Base-by-base conservation (phyloP, 2,113 vertebrate species). In the Gallinago undulata region DNA sequence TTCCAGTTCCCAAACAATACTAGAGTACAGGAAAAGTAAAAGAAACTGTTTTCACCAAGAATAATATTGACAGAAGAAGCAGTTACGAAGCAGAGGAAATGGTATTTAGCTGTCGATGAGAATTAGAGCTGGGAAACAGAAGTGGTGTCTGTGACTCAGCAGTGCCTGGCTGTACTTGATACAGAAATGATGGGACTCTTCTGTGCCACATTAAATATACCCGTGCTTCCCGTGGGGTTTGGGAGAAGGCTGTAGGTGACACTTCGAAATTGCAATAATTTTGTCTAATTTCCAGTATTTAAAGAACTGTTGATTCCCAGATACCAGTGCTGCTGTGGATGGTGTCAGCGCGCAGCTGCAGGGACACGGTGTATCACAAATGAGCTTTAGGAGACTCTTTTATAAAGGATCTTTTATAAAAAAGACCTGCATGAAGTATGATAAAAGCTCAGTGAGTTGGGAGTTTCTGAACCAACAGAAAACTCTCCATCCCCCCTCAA, bases 31-130 rank as follows among this genome's bases (percentile, higher is more conserved):
- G 48, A 45, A 7, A 41, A 69, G 22, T 2, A 3, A 3, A 2
- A 18, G 48, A 28, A 67, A 1, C 0, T 8, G 5, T 68, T 51
- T 35, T 33, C 37, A 68, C 33, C 5, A 25, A 12, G 33, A 47
- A 28, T 17, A 27, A 0, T 18, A 3, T 1, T 24, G 50, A 2
- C 39, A 66, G 47, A 27, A 50, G 45, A 4, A 22, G 35, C 47
- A 23, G 28, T 24, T 57, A 0, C 11, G 43, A 53, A 57, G 64
- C 62, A 13, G 22, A 4, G 19, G 47, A 28, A 16, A 12, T 13
- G 2, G 0, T 9, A 1, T 14, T n/a, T 41, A 53, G 48, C 0
- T 31, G 5, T 31, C 7, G 2, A 3, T 43, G n/a, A 48, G 37
- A 19, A 3, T 55, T 66, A 8, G 9, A 41, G 10, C 28, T 41